A percentile compares a stretch with the other conserved stretches of the same genome.
Conservation (phyloP, 1,140 invertebrate species). For the Manduca sexta region DNA sequence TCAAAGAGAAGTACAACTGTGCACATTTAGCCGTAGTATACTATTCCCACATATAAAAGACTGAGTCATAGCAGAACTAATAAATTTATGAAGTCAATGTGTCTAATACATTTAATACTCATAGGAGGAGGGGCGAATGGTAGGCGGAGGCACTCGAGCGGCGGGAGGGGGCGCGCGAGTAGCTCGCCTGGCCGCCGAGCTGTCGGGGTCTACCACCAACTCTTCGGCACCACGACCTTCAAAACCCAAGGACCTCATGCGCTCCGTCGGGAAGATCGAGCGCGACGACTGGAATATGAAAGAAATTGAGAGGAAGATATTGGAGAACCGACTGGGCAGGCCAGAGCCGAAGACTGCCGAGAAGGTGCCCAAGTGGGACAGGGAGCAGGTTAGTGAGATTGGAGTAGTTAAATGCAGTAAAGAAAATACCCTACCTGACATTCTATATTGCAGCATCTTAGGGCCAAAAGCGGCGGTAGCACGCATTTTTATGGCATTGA, state of each 20-base stretch:
- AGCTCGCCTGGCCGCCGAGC: constrained; percentile 78
- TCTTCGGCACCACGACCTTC: constrained; percentile 75
- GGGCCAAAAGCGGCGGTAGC: no score
- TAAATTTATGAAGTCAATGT: no score
- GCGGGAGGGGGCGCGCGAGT: constrained; percentile 71
- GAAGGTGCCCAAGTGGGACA: constrained; percentile 92
- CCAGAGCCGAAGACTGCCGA: constrained; percentile 79
- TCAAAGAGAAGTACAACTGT: no score
- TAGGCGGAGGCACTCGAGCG: constrained; percentile 34
- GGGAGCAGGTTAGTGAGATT: constrained; percentile 77
- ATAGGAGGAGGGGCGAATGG: constrained; percentile 50
- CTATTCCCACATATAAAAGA: no score
- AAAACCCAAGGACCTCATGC: constrained; percentile 89
- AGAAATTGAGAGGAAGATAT: constrained; percentile 92
- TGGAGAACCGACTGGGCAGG: constrained; percentile 85
- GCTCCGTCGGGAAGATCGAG: constrained; percentile 92
- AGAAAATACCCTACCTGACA: no score
- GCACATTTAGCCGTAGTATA: no score
- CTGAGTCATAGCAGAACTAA: no score
- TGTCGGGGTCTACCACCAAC: constrained; percentile 27
- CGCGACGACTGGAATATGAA: constrained; percentile 94
- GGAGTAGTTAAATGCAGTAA: no score
- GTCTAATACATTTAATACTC: background rate
- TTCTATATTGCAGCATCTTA: no score
- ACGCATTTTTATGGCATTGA: no score